phyloP scores from a whole-genome alignment of 2,797 vertebrate species.

The Microctenopoma steveboyesi region DNA sequence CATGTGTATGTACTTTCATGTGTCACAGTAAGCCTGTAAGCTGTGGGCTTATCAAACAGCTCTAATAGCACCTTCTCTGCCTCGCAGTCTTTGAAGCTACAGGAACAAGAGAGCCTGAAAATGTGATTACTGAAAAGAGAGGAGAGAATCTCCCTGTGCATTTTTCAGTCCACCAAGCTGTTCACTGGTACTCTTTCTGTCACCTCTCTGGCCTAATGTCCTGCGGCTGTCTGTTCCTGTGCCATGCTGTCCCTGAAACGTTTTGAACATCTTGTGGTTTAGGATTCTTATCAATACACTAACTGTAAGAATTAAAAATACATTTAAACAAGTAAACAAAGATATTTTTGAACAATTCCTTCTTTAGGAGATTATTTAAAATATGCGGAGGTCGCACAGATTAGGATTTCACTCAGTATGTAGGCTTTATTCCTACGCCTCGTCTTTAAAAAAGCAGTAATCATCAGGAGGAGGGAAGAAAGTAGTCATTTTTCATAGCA shows the following conservation, averaged over 20 bases:
- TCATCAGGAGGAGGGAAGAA: not conserved
- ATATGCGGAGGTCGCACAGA: not conserved
- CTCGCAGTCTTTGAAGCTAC: conserved; percentile 64
- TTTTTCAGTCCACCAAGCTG: conserved; percentile 29
- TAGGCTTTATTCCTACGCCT: not conserved
- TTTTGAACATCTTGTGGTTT: not conserved
- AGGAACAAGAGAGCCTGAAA: conserved; percentile 49
- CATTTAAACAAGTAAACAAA: not conserved
- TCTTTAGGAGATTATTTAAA: not conserved
- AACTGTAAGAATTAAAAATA: not conserved
- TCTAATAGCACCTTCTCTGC: conserved; percentile 57
- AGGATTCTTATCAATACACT: not conserved
- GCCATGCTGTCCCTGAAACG: not conserved
- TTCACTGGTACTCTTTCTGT: conserved; percentile 17
- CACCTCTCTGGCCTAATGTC: conserved; percentile 11
- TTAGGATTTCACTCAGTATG: not conserved
- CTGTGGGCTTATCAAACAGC: conserved; percentile 68
- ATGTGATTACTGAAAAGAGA: conserved; percentile 37
- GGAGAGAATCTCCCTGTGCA: conserved; percentile 29
- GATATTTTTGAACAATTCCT: not conserved
- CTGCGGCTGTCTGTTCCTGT: not conserved
- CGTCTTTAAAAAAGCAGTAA: not conserved
- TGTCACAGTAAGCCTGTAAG: conserved; percentile 70
- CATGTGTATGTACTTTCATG: conserved; percentile 55
- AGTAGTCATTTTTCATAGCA: not conserved